Base-by-base conservation (phyloP, 2,113 vertebrate genomes). In the Aegithalos caudatus region DNA sequence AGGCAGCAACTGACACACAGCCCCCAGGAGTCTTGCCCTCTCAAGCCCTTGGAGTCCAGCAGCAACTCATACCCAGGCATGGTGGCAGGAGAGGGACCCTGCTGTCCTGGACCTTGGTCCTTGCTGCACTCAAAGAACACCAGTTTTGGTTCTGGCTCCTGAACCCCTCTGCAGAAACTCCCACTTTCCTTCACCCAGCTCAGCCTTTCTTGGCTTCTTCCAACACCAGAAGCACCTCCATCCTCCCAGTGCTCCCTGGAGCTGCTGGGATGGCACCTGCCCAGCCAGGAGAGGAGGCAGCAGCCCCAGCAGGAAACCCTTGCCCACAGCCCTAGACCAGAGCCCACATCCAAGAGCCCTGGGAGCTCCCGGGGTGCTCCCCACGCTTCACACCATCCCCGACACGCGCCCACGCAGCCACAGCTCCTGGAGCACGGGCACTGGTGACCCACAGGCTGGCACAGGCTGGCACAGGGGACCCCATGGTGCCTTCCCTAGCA, bases 401-500 rank as follows among this genome's bases (percentile, higher is more conserved):
- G 0, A 16, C 73, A 16, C 1, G 1, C 0, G 25, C 78, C 81
- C 81, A 66, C 24, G 0, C 73, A 78, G 44, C 85, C 38, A 0
- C 12, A 0, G 45, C 45, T 47, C 88, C n/a, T 10, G 1, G 0
- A 73, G 45, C 6, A 1, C 2, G 47, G 78, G 22, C 60, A 4
- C 3, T 1, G 14, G 64, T 2, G 1, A 15, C 5, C 3, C 40
- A 2, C 11, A 1, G 64, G n/a, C n/a, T n/a, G n/a, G 13, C 81
- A 38, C 69, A 31, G 31, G 1, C 0, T 11, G 81, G 42, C 42
- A 8, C 37, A 7, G 35, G n/a, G 25, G 53, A 1, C 4, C 19
- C 11, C 1, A 0, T 0, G 2, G 67, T 38, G 18, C 2, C n/a
- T 47, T 9, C 12, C 53, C 5, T 7, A 2, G 35, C 33, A 28